Evolutionary conservation across 2,888 invertebrate species (phyloP), one percentile per base, ranked within the genome.

Genomic region (Zele albiditarsus): DNA sequence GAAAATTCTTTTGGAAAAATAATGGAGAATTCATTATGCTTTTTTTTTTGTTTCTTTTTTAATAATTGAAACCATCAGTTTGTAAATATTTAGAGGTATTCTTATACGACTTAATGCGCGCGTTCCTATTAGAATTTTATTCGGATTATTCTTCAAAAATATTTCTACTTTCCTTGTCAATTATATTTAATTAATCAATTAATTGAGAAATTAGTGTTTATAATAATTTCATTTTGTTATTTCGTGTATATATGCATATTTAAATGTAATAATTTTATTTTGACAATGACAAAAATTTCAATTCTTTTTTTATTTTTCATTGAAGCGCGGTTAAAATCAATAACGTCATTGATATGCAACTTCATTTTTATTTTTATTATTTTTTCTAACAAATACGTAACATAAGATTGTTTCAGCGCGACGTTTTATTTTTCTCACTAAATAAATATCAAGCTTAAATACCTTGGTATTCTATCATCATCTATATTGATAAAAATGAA

Each of bases 11-110:
- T 72, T 69, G 28, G 67, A 73, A 72, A 63, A 75, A 75, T 57
- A 60, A 71, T 73, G 74, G 66, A 66, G 58, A 42, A 28, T 58
- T 46, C 27, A 38, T 12, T 8, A 38, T 38, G 0, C 38, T 0
- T 12, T 38, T 12, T 38, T 38, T 38, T 4, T 6, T 12, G 38
- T 38, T 38, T 46, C 27, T 73, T 46, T 46, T 46, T 16, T 16
- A 46, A 5, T 46, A 16, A 46, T 46, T 8, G 12, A 6, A 73
- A 69, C 33, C 69, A 74, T 77, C 67, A 80, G 81, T 84, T 82
- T 85, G 85, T 85, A 85, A 79, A 85, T 85, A 83, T 77, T 66
- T 82, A 82, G 80, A 82, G 79, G 77, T 85, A 85, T 85, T 85
- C 85, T 85, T 85, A 81, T 85, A 84, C 82, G 46, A 46, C 46